Evolutionary conservation across 1,140 invertebrate genomes (phyloP).

Genomic region (Pteromalus puparum): DNA sequence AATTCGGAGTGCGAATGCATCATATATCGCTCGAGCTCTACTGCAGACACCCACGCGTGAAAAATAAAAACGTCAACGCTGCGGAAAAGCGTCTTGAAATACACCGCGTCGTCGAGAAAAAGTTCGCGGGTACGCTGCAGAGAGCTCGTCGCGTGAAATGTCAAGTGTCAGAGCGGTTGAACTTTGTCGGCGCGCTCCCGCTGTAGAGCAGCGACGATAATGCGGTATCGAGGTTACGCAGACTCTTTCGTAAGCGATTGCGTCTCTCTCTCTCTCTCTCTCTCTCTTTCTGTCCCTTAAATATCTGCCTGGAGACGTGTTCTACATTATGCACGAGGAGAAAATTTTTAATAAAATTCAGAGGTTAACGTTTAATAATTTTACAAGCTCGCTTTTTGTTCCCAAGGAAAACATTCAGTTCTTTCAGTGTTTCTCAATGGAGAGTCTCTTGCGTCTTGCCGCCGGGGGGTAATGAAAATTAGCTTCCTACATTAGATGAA

Average conservation of each 20-base stretch:
- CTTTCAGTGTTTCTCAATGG: constrained; percentile 30
- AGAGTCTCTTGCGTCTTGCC: neutral
- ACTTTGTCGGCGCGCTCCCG: neutral
- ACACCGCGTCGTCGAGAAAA: neutral
- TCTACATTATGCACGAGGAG: neutral
- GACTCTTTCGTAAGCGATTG: constrained; percentile 51
- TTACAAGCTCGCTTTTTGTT: neutral
- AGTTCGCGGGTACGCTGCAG: neutral
- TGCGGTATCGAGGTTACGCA: constrained; percentile 23
- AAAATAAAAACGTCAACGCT: no score
- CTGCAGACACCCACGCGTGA: no score
- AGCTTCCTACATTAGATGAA: constrained; percentile 38
- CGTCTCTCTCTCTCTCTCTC: constrained; percentile 19
- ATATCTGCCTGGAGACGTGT: neutral
- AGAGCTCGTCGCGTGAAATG: constrained; percentile 1
- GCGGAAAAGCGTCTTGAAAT: neutral
- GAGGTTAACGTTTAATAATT: neutral
- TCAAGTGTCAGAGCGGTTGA: constrained; percentile 7
- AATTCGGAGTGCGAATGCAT: no score
- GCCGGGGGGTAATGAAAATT: constrained; percentile 2
- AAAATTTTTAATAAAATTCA: neutral
- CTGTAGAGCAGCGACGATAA: constrained; percentile 26
- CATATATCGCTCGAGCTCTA: no score
- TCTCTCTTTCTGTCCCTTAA: neutral
- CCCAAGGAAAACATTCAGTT: neutral